Evolutionary conservation across 1,140 invertebrate species (phyloP), one percentile per base, ranked within the genome.

Genomic region (Macrosteles quadrilineatus): DNA sequence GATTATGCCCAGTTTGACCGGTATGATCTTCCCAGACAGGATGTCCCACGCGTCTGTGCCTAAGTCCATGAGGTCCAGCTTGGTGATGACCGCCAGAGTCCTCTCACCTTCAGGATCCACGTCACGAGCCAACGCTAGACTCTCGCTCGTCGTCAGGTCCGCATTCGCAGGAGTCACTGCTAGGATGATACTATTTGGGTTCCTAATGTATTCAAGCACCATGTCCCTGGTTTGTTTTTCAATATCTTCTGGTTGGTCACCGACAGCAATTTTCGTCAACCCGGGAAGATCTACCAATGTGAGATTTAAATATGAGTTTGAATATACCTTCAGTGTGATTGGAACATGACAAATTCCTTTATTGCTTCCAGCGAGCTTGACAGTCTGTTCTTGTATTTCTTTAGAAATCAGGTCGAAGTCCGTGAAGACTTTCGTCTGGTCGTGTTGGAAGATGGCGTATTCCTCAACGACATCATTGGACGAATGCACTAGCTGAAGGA

Each of bases 1-100:
- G 72, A 92, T 87, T 68, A 92, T 92, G n/a, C 90, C 90, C 6
- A 93, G 78, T 77, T 91, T 91, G 0, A 92, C 87, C 17, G 88
- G 88, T 70, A 92, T 89, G 30, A 91, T 82, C 71, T 85, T 77
- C 0, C 90, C 90, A 78, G 84, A 87, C 3, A 92, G 77, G 1
- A 91, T 86, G 74, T 92, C 90, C 76, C 87, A 85, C 0, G 91
- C 91, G 82, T 92, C 88, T 14, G 90, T 92, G 0, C 91, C 90
- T 30, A 81, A 80, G 81, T 92, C 91, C 90, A 93, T 92, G 27
- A 92, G 76, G 79, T 93, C 91, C 21, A 93, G 77, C 78, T 92
- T 92, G 1, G 90, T 92, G 1, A 92, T 79, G 17, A 92, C 90
- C 59, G 87, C 88, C 17, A 92, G 77, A 0, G 91, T 92, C 69